phyloP scores from a whole-genome alignment of 1,140 invertebrate genomes.

The Druon quercuslanigerum region DNA sequence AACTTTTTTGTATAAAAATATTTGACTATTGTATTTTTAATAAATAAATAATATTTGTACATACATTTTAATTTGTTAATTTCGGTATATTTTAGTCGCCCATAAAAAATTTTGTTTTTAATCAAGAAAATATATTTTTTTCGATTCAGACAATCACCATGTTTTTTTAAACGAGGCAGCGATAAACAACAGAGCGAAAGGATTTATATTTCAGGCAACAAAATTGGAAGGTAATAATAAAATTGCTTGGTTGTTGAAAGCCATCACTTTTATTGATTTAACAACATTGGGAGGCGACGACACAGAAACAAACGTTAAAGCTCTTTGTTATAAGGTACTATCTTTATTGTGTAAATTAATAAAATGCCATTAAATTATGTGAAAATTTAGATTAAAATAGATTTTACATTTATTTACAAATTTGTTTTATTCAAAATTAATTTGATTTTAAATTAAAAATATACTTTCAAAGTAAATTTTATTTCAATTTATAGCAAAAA shows the following conservation, averaged over 20 bases:
- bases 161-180: not conserved
- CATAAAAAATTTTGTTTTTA: too few relatives aligned
- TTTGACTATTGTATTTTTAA: too few relatives aligned
- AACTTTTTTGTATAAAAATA: too few relatives aligned
- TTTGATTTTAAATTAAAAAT: too few relatives aligned
- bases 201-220: not conserved
- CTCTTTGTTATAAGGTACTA: slow-evolving; percentile 87
- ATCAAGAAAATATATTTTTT: too few relatives aligned
- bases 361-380: not conserved
- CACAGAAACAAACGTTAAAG: slow-evolving; percentile 85
- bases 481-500: too few relatives aligned
- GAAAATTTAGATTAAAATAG: slow-evolving; percentile 27
- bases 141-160: not conserved
- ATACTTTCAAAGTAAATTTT: too few relatives aligned
- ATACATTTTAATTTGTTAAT: too few relatives aligned
- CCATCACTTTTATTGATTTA: slow-evolving; percentile 92
- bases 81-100: too few relatives aligned
- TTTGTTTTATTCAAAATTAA: slow-evolving; percentile 1
- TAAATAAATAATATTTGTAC: too few relatives aligned
- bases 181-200: not conserved
- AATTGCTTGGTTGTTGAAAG: slow-evolving; percentile 87
- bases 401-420: not conserved
- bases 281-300: slow-evolving; percentile 95
- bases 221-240: slow-evolving; percentile 75
- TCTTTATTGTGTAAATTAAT: slow-evolving; percentile 42